Conservation (phyloP, 2,797 vertebrate genomes). For the Phyllotis vaccarum region DNA sequence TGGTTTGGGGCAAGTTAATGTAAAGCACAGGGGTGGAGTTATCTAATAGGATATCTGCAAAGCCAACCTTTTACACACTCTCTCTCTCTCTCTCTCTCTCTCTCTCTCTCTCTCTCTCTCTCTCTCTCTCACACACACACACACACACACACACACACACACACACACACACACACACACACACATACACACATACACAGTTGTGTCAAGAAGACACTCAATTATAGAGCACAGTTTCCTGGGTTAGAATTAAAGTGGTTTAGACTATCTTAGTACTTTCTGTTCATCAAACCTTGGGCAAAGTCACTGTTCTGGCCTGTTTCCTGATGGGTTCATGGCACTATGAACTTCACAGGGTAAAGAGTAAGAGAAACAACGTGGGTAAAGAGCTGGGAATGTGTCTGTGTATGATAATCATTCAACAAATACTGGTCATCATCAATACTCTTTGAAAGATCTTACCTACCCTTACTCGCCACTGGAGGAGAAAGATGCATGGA, state of each 20-base stretch:
- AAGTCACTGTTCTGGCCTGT: background rate
- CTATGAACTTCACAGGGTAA: background rate
- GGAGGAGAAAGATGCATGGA: background rate
- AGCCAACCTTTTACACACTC: background rate
- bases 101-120: too few species aligned
- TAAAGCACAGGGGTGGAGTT: background rate
- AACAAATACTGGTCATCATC: too few species aligned
- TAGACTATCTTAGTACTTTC: background rate
- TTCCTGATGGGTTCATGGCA: rapidly evolving
- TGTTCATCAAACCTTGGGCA: background rate
- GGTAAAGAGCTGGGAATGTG: background rate
- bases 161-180: background rate
- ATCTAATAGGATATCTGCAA: background rate
- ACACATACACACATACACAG: background rate
- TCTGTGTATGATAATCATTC: background rate
- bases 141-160: background rate
- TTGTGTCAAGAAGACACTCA: background rate
- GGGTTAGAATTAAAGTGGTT: background rate
- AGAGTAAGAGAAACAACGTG: background rate
- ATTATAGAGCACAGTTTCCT: background rate
- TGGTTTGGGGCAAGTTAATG: background rate
- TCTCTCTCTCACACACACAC: background rate
- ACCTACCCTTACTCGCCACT: background rate
- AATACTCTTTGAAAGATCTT: background rate
- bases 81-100: background rate